Percentiles rank a stretch among this genome's conserved stretches.
These are phyloP conservation scores for Cetonia aurata DNA, from an alignment of 2,888 invertebrate genomes.

Conservation along the genomic window DNA sequence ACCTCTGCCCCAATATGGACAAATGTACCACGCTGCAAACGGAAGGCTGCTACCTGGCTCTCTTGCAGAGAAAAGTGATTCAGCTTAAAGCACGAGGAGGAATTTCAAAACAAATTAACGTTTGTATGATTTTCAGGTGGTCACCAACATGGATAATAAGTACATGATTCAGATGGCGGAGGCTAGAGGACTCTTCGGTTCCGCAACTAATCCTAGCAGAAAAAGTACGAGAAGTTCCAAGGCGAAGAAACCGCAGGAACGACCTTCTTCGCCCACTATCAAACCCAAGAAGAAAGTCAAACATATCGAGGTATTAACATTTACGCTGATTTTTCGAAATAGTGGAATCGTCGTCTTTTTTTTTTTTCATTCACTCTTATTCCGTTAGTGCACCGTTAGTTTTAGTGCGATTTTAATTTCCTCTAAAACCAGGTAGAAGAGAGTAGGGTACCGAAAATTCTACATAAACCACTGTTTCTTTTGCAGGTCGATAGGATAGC, in stretches of 20 bases:
- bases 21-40: slow-evolving; percentile 65
- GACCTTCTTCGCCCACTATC: slow-evolving; percentile 51
- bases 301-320: slow-evolving; percentile 58
- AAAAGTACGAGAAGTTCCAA: slow-evolving; percentile 62
- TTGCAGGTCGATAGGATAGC: slow-evolving; percentile 74
- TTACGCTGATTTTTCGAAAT: neutral
- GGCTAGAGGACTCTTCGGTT: slow-evolving; percentile 80
- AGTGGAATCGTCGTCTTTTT: neutral
- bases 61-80: slow-evolving; percentile 76
- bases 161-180: slow-evolving; percentile 89
- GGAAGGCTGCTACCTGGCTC: slow-evolving; percentile 77
- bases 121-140: slow-evolving; percentile 67
- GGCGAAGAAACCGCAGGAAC: slow-evolving; percentile 61
- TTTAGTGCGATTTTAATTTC: neutral
- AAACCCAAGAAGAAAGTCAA: slow-evolving; percentile 57
- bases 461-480: slow-evolving; percentile 28
- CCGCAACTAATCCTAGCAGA: slow-evolving; percentile 61
- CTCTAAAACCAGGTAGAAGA: slow-evolving; percentile 10
- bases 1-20: slow-evolving; percentile 69
- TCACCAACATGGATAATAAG: slow-evolving; percentile 83
- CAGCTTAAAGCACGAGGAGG: neutral
- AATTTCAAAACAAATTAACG: neutral
- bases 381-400: neutral
- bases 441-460: slow-evolving; percentile 3
- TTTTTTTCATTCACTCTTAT: neutral